Evolutionary conservation across 2,113 vertebrate species (phyloP).

Genomic region (Hemiprocne comata): DNA sequence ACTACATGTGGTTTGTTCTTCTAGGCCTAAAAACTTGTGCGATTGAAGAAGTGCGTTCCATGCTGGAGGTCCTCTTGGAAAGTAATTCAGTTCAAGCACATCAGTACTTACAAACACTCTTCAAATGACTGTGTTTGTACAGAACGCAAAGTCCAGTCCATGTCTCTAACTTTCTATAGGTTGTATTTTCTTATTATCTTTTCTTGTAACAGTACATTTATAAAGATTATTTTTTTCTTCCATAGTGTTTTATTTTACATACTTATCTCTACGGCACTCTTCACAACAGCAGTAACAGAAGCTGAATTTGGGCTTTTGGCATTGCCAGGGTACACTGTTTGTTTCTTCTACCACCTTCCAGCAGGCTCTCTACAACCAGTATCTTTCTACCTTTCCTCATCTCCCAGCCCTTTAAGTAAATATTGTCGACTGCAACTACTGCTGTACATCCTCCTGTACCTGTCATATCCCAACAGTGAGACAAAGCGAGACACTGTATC

Average conservation of each 20-base stretch:
- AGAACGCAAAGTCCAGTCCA: not conserved
- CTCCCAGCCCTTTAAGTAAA: not conserved
- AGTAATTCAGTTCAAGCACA: not conserved
- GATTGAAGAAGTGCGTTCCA: not conserved
- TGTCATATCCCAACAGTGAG: not conserved
- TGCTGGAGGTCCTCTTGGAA: not conserved
- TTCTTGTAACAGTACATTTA: not conserved
- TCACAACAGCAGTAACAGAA: not conserved
- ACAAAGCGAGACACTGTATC: not conserved
- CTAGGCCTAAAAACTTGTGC: not conserved
- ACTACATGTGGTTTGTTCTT: not conserved
- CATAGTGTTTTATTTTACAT: not conserved
- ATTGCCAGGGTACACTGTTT: not conserved
- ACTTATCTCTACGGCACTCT: not conserved
- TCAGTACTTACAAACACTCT: not conserved
- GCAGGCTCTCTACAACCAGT: not conserved
- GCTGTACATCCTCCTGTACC: not conserved
- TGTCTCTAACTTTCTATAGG: not conserved
- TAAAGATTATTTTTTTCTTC: not conserved
- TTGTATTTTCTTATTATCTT: not conserved
- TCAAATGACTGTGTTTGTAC: not conserved
- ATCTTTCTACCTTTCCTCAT: not conserved
- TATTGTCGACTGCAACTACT: rapidly evolving
- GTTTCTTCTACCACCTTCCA: not conserved
- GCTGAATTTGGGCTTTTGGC: not conserved